Evolutionary conservation across 2,888 invertebrate species (phyloP).

Genomic region (Conops quadrifasciatus): DNA sequence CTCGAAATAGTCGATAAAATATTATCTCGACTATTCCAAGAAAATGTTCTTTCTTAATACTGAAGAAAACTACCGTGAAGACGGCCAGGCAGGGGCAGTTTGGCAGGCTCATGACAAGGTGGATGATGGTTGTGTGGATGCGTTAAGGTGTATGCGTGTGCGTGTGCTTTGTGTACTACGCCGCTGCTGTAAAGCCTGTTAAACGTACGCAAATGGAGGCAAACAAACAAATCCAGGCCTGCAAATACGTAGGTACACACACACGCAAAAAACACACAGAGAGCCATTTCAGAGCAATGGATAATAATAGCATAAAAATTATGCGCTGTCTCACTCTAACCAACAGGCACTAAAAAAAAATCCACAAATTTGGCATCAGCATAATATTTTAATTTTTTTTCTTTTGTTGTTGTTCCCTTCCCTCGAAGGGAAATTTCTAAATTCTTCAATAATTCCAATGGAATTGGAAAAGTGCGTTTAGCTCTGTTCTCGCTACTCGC

Average conservation of each 20-base stretch:
- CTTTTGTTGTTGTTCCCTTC: not conserved
- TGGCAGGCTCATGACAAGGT: not conserved
- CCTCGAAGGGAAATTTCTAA: constrained; percentile 17
- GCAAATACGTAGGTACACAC: constrained; percentile 26
- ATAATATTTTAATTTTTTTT: not conserved
- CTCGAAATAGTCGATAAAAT: constrained; percentile 11
- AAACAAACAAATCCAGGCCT: constrained; percentile 1
- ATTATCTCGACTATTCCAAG: constrained; percentile 22
- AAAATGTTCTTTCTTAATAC: constrained; percentile 31
- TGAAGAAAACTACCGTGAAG: not conserved
- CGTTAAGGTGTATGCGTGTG: too few relatives aligned
- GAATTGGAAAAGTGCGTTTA: constrained; percentile 32
- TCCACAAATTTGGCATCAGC: constrained; percentile 47
- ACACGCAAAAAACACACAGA: constrained; percentile 4
- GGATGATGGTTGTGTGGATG: not conserved
- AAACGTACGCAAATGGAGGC: constrained; percentile 14
- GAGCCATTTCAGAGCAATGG: not conserved
- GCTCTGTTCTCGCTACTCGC: constrained; percentile 42
- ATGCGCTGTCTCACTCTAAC: constrained; percentile 13
- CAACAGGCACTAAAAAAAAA: constrained; percentile 7
- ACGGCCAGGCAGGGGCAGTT: not conserved
- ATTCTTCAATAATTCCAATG: constrained; percentile 31
- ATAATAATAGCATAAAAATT: not conserved
- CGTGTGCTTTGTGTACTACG: not conserved
- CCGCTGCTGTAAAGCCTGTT: constrained; percentile 8